Evolutionary conservation across 2,888 invertebrate genomes (phyloP).

Genomic region (Eristalinus sepulchralis): DNA sequence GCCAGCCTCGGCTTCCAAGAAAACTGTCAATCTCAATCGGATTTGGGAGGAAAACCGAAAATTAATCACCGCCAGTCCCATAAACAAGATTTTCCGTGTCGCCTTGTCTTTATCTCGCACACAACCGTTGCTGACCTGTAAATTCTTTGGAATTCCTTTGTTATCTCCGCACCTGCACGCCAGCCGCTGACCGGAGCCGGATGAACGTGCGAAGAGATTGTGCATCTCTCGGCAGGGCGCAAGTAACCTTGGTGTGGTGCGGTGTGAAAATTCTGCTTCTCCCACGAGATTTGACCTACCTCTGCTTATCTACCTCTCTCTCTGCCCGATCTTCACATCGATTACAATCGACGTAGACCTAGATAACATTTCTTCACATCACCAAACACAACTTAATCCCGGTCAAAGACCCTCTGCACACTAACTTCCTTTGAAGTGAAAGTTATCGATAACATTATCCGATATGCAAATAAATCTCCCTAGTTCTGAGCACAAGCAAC

Average conservation of each 20-base stretch:
- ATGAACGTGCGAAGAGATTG: background rate
- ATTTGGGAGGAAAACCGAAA: background rate
- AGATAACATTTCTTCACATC: too few relatives aligned
- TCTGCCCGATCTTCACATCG: background rate
- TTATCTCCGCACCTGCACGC: constrained; percentile 11
- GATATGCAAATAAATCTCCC: background rate
- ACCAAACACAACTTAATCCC: background rate
- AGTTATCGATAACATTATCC: background rate
- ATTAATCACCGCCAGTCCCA: background rate
- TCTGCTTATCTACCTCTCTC: background rate
- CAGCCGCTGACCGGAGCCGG: background rate
- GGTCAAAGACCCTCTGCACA: background rate
- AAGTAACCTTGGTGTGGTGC: constrained; percentile 20
- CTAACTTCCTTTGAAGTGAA: background rate
- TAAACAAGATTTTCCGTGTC: constrained; percentile 7
- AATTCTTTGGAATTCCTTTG: constrained; percentile 18
- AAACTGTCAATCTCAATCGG: constrained; percentile 1
- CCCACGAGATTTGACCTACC: background rate
- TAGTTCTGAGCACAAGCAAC: background rate
- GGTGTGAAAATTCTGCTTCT: background rate
- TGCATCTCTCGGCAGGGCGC: background rate
- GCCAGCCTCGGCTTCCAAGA: background rate
- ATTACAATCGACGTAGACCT: too few relatives aligned
- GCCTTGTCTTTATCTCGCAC: background rate
- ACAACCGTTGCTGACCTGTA: constrained; percentile 11